Evolutionary conservation across 92 coral and sea anemone species (phyloP), one percentile per base, ranked within the genome.

Genomic region (Heteractis magnifica): DNA sequence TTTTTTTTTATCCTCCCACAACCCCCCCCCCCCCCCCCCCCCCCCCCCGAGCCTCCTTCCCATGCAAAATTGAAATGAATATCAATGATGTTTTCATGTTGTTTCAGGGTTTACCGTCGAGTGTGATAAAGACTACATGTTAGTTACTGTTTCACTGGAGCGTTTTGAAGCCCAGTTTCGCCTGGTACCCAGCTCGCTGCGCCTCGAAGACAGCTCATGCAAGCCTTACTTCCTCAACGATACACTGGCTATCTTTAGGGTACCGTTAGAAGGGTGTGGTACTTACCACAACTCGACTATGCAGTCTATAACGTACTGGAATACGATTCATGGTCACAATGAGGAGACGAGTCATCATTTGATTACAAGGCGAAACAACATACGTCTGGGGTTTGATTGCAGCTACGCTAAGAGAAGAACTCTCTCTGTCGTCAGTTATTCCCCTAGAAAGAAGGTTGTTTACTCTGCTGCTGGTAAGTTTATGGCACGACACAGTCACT

Each of bases 251-350:
- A 41, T 89, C 59, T 91, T 88, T 70, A 68, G 76, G 18, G 79
- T 87, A 80, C 97, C 97, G 84, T 92, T 93, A 87, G 92, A 93
- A 58, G 79, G 85, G 20, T 93, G 97, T 71, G 97, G 90, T 18
- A 93, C 97, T 14, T 76, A 81, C 64, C 92, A 89, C 75, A 91
- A 52, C 87, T 79, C 82, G 15, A 80, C 90, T 9, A 5, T 58
- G 16, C 80, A 75, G 60, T 50, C 78, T 8, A 77, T 93, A 10
- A 60, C 71, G 0, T 93, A 91, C 71, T 78, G 73, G 14, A 93
- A 93, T 77, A 82, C 87, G 34, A 83, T 93, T 23, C 86, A 72
- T 71, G 93, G 94, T 77, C 85, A 88, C 53, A 78, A 86, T 21
- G 68, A 79, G 49, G 84, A 81, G 65, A 56, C 77, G 64, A 15